phyloP scores from a whole-genome alignment of 2,888 invertebrate genomes.

The Graphium colonna region DNA sequence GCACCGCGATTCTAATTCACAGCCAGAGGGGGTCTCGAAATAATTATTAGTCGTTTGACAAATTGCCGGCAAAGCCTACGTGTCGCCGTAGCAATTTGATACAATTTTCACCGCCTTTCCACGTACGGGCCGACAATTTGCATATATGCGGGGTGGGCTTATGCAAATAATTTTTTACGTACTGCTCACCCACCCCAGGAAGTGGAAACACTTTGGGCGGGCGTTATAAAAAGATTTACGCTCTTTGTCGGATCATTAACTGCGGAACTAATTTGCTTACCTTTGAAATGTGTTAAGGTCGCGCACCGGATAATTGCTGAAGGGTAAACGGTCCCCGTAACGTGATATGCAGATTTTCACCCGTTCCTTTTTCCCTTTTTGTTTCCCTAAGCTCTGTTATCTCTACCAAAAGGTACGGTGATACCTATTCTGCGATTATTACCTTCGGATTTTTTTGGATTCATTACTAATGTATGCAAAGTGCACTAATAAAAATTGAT shows the following conservation, averaged over 20 bases:
- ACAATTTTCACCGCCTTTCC: constrained; percentile 74
- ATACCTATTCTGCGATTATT: not conserved
- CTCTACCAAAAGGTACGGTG: constrained; percentile 6
- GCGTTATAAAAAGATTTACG: constrained; percentile 79
- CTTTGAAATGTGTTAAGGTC: constrained; percentile 77
- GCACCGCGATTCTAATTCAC: constrained; percentile 44
- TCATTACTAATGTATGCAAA: constrained; percentile 23
- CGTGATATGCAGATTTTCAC: constrained; percentile 71
- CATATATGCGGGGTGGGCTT: constrained; percentile 71
- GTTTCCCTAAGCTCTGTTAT: constrained; percentile 39
- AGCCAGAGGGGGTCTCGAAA: constrained; percentile 53
- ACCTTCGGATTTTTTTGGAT: constrained; percentile 5
- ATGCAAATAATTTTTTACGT: constrained; percentile 76
- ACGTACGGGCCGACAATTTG: constrained; percentile 67
- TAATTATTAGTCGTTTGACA: constrained; percentile 76
- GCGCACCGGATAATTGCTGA: constrained; percentile 71
- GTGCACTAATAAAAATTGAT: constrained; percentile 24
- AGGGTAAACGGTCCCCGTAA: constrained; percentile 58
- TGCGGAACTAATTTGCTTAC: constrained; percentile 80
- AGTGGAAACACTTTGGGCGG: constrained; percentile 70
- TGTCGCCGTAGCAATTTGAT: constrained; percentile 76
- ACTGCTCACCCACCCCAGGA: constrained; percentile 66
- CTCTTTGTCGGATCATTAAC: constrained; percentile 79
- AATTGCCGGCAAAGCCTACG: constrained; percentile 71
- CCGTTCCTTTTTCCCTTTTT: constrained; percentile 32